Conservation (phyloP, 2,797 vertebrate genomes). For the Oreonectes daqikongensis region DNA sequence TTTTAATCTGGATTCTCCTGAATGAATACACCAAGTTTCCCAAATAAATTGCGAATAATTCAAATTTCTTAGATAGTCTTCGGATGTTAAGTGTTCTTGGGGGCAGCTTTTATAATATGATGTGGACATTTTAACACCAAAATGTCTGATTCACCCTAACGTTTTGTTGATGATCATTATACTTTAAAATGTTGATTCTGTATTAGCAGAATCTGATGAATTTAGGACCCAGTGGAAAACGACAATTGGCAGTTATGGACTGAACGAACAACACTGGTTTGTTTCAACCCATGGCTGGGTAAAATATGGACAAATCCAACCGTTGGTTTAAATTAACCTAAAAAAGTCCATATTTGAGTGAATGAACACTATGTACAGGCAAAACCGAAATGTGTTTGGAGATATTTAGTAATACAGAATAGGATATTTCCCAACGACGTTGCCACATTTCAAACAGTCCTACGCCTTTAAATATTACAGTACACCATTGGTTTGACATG, state of each 20-base stretch:
- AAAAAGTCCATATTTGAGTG: background rate
- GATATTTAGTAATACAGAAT: no score
- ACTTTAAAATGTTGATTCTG: no score
- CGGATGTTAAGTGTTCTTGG: background rate
- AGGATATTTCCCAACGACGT: no score
- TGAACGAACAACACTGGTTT: background rate
- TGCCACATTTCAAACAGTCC: background rate
- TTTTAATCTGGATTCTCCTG: conserved; percentile 9
- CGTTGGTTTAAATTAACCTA: no score
- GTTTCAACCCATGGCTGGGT: no score
- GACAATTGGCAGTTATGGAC: background rate
- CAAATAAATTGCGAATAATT: no score
- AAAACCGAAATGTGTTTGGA: background rate
- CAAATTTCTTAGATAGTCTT: background rate
- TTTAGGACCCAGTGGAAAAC: background rate
- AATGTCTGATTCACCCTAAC: background rate
- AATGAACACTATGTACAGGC: background rate
- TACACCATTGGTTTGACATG: background rate
- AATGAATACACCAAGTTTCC: conserved; percentile 13
- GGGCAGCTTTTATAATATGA: background rate
- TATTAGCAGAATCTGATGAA: background rate
- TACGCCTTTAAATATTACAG: no score
- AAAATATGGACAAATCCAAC: no score
- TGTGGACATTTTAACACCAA: background rate
- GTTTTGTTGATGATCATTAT: no score